Evolutionary conservation across 2,888 invertebrate species (phyloP).

Genomic region (Heliconius charithonia): DNA sequence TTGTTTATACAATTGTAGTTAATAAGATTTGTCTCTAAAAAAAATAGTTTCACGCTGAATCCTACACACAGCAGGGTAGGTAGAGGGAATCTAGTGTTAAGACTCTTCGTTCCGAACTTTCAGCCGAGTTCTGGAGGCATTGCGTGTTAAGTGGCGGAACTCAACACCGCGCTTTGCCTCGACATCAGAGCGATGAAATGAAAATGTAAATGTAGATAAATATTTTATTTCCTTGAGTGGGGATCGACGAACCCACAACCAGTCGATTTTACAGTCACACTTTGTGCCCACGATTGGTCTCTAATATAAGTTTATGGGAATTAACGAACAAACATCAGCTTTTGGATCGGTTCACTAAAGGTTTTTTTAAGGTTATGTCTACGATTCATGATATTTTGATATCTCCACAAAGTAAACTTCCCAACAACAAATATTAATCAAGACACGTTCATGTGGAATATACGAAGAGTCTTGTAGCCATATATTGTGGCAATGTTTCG

Average conservation of each 20-base stretch:
- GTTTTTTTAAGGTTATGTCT: slow-evolving; percentile 44
- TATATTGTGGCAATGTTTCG: slow-evolving; percentile 43
- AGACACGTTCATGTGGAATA: slow-evolving; percentile 32
- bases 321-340: not conserved
- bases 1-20: slow-evolving; percentile 45
- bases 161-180: too few relatives aligned
- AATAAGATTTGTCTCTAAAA: not conserved
- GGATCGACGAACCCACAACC: too few relatives aligned
- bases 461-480: slow-evolving; percentile 35
- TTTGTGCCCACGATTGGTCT: not conserved
- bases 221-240: too few relatives aligned
- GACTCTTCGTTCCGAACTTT: too few relatives aligned
- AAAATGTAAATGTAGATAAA: too few relatives aligned
- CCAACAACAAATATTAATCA: slow-evolving; percentile 23
- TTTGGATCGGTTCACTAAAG: not conserved
- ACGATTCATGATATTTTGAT: slow-evolving; percentile 11
- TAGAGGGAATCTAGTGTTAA: too few relatives aligned
- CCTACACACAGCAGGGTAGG: too few relatives aligned
- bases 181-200: too few relatives aligned
- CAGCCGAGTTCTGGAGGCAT: too few relatives aligned
- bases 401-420: not conserved
- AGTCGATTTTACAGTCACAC: too few relatives aligned
- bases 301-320: not conserved
- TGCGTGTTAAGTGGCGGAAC: too few relatives aligned
- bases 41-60: too few relatives aligned